These are phyloP conservation scores for Mormyrus proboscirostris DNA, from an alignment of 2,797 vertebrate species.

Conservation along the genomic window DNA sequence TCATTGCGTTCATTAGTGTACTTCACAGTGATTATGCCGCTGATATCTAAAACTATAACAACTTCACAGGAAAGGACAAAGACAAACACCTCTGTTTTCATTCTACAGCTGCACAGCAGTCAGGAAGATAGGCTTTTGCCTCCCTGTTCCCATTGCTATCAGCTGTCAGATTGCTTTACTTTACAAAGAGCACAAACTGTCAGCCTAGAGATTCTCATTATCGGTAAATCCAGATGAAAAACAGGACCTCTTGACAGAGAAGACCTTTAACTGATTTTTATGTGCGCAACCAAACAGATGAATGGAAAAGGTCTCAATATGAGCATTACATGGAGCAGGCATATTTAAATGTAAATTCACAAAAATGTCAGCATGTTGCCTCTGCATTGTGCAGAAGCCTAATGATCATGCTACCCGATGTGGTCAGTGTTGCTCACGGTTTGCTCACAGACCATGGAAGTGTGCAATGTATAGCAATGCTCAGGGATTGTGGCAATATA, in stretches of 20 bases:
- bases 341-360: neutral
- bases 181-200: neutral
- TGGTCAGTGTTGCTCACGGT: neutral
- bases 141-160: neutral
- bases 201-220: neutral
- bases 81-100: neutral
- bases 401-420: neutral
- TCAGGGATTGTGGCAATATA: neutral
- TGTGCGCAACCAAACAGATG: neutral
- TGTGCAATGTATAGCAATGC: neutral
- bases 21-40: neutral
- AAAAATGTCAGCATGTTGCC: neutral
- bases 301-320: neutral
- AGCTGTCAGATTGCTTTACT: neutral
- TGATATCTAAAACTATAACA: neutral
- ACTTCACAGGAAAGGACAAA: neutral
- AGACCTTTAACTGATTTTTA: neutral
- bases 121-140: neutral
- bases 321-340: neutral
- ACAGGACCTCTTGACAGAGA: neutral
- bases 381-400: neutral
- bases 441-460: neutral
- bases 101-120: neutral
- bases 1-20: neutral
- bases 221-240: neutral